Conservation (phyloP, 2,797 vertebrate genomes). For the Potorous gilbertii region DNA sequence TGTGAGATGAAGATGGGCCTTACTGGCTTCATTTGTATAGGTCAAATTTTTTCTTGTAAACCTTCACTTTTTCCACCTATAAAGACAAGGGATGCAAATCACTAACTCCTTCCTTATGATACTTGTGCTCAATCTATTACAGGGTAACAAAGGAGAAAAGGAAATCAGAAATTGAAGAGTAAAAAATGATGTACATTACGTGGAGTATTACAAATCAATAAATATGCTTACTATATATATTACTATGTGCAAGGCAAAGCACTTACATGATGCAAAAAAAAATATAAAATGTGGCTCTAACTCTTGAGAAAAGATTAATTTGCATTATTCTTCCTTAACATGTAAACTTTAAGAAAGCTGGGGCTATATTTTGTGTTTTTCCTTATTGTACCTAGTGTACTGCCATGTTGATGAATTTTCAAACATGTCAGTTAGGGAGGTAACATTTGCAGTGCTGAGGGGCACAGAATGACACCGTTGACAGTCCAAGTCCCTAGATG, state of each 20-base stretch:
- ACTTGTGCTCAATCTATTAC: not conserved
- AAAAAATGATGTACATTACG: not conserved
- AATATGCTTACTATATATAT: not conserved
- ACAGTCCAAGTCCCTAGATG: not conserved
- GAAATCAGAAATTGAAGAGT: not conserved
- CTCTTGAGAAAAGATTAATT: not conserved
- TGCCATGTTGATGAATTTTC: not conserved
- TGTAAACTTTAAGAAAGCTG: not conserved
- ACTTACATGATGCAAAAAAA: not conserved
- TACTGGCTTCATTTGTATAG: conserved; percentile 45
- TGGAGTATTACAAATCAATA: not conserved
- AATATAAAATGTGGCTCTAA: not conserved
- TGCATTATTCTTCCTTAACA: not conserved
- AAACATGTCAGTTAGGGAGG: not conserved
- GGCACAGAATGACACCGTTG: not conserved
- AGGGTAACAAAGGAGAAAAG: not conserved
- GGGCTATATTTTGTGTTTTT: not conserved
- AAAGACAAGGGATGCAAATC: conserved; percentile 2
- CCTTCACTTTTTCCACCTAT: conserved; percentile 31
- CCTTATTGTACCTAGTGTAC: not conserved
- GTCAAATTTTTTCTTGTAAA: conserved; percentile 33
- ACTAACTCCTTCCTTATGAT: not conserved
- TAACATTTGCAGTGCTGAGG: not conserved
- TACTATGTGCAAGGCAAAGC: not conserved
- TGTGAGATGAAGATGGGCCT: conserved; percentile 14